A percentile compares a stretch with the other conserved stretches of the same genome.
phyloP scores from a whole-genome alignment of 2,113 vertebrate genomes.

The Egretta garzetta region DNA sequence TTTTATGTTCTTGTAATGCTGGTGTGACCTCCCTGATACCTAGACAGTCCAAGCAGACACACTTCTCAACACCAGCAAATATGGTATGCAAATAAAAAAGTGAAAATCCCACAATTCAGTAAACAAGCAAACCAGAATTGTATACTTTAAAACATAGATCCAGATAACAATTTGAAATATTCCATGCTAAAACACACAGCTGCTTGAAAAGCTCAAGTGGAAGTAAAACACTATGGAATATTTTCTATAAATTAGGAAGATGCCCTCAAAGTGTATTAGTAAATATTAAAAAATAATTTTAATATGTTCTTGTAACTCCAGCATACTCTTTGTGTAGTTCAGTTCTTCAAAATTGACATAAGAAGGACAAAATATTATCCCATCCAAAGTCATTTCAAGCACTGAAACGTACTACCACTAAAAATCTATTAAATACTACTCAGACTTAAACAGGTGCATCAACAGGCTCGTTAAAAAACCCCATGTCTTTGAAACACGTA shows the following conservation, averaged over 20 bases:
- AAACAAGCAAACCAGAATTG: neutral
- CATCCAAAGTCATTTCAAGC: neutral
- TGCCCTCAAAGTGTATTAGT: neutral
- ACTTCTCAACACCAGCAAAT: neutral
- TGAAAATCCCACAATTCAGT: neutral
- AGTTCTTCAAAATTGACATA: neutral
- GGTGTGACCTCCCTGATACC: neutral
- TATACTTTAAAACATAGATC: neutral
- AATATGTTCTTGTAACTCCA: neutral
- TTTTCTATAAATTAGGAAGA: neutral
- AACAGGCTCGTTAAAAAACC: neutral
- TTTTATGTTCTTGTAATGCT: neutral
- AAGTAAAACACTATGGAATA: neutral
- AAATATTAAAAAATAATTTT: neutral
- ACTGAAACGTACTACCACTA: neutral
- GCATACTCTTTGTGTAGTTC: neutral
- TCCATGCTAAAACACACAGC: neutral
- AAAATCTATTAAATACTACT: neutral
- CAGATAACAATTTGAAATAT: neutral
- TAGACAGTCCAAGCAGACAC: neutral
- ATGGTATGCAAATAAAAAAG: neutral
- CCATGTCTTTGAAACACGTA: neutral
- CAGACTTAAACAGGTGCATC: neutral
- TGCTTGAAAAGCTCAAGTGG: neutral
- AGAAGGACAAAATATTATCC: neutral